Percentiles rank a stretch among this genome's conserved stretches.
Evolutionary conservation across 2,888 invertebrate genomes (phyloP).

Genomic region (Geophilus truncorum): DNA sequence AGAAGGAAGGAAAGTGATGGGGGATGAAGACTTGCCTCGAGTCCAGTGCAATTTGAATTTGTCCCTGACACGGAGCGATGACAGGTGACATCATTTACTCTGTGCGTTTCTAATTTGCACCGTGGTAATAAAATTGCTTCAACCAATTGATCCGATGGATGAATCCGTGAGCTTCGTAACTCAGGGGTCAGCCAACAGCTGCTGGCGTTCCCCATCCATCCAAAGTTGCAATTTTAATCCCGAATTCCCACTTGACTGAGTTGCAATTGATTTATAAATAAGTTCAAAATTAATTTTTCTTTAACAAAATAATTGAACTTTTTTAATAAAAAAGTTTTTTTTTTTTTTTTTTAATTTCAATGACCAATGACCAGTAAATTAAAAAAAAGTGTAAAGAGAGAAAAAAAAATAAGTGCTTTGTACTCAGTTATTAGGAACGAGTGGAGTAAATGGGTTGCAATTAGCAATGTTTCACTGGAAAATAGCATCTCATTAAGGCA

Average conservation of each 20-base stretch:
- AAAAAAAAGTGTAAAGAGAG: not conserved
- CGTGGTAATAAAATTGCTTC: conserved; percentile 1
- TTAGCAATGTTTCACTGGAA: conserved; percentile 31
- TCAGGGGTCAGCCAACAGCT: not conserved
- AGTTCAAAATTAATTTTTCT: not conserved
- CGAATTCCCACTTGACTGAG: not conserved
- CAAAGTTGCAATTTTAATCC: not conserved
- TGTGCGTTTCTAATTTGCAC: conserved; percentile 1
- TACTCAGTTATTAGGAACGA: conserved; percentile 8
- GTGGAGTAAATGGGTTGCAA: conserved; percentile 31
- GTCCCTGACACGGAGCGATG: not conserved
- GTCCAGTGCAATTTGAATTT: conserved; percentile 10
- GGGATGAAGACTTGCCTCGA: not conserved
- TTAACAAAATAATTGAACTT: not conserved
- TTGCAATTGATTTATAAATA: not conserved
- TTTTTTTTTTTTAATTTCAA: not conserved
- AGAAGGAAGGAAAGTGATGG: not conserved
- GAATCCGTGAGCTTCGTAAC: not conserved
- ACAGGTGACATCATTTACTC: conserved; percentile 4
- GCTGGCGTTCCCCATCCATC: not conserved
- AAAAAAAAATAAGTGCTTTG: not conserved
- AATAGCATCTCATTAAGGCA: conserved; percentile 32
- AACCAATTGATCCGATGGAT: conserved; percentile 9
- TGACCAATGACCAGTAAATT: not conserved
- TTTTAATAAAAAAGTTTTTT: not conserved